phyloP scores from a whole-genome alignment of 92 coral and sea anemone genomes.

The Epizoanthus stellaris region DNA sequence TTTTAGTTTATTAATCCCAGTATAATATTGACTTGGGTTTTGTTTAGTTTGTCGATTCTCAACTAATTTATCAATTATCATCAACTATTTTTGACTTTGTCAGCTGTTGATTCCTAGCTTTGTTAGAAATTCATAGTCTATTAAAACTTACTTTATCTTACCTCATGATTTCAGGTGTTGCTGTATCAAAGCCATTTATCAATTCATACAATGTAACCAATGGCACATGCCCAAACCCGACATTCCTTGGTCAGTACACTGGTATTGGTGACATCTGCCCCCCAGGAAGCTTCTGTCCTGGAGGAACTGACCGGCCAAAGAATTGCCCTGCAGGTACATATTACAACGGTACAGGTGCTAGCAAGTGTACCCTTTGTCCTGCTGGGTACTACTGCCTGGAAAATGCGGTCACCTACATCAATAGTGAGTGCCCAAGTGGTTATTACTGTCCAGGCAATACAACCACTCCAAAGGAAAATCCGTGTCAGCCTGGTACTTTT shows the following conservation, averaged over 20 bases:
- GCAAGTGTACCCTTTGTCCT: conserved; percentile 79
- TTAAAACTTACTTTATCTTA: neutral
- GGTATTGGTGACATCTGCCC: conserved; percentile 99
- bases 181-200: conserved; percentile 83
- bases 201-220: conserved; percentile 87
- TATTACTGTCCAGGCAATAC: conserved; percentile 89
- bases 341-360: conserved; percentile 81
- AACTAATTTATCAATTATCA: no score
- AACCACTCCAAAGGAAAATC: conserved; percentile 65
- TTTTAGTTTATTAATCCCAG: no score
- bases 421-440: conserved; percentile 84
- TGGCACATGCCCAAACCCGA: conserved; percentile 82
- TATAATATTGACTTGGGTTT: no score
- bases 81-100: no score
- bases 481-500: conserved; percentile 87
- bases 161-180: conserved; percentile 66
- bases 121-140: no score
- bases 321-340: conserved; percentile 81
- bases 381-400: conserved; percentile 84
- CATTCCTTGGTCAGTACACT: conserved; percentile 92
- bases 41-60: no score
- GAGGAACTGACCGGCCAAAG: conserved; percentile 69
- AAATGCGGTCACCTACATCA: conserved; percentile 62
- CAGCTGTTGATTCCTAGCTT: no score
- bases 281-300: conserved; percentile 84